These are phyloP conservation scores for Tragulus kanchil DNA, from an alignment of 2,113 vertebrate genomes.

Conservation along the genomic window DNA sequence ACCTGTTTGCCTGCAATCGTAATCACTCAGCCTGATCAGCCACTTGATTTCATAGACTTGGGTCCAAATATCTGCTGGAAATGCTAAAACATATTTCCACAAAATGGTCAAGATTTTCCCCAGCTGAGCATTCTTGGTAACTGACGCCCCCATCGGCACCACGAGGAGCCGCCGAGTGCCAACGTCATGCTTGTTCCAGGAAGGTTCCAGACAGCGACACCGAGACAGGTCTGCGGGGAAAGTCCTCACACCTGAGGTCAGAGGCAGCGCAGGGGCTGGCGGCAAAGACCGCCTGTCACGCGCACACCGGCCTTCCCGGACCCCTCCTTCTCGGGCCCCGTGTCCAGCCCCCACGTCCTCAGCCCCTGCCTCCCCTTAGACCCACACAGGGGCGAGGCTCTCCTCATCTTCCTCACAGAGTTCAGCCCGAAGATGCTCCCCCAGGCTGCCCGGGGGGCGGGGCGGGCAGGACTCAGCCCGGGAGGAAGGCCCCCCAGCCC, in stretches of 20 bases:
- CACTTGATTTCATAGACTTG: neutral
- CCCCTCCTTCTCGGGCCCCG: too few species aligned
- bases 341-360: too few species aligned
- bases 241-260: neutral
- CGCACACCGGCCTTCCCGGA: neutral
- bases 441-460: neutral
- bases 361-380: neutral
- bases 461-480: neutral
- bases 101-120: neutral
- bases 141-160: neutral
- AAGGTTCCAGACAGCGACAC: neutral
- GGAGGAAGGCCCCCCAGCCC: neutral
- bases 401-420: neutral
- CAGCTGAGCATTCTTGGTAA: neutral
- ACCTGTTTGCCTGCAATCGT: constrained; percentile 8
- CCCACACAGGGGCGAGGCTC: accelerated
- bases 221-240: neutral
- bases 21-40: neutral
- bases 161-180: too few species aligned
- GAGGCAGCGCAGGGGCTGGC: too few species aligned
- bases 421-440: neutral
- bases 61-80: neutral
- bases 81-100: neutral
- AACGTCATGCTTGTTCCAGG: neutral
- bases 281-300: neutral